phyloP scores from a whole-genome alignment of 2,888 invertebrate genomes.

The Hemicrepidius hirtus region DNA sequence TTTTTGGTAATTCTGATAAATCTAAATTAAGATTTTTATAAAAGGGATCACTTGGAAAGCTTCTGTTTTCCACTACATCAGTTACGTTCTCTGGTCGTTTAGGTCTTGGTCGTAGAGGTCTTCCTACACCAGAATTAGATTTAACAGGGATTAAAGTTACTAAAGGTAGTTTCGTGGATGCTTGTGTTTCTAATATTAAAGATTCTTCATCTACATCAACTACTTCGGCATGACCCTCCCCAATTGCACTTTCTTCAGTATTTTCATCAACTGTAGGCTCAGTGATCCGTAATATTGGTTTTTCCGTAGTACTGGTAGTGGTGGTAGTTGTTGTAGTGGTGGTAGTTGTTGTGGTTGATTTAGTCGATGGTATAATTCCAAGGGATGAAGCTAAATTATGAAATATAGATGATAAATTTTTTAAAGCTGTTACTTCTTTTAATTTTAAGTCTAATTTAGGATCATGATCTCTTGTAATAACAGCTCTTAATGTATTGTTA shows the following conservation, averaged over 20 bases:
- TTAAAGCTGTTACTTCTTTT: constrained; percentile 62
- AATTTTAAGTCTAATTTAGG: constrained; percentile 57
- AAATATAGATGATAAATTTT: constrained; percentile 80
- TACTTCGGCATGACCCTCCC: constrained; percentile 69
- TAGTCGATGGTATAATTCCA: constrained; percentile 66
- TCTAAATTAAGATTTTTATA: constrained; percentile 45
- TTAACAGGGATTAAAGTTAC: constrained; percentile 85
- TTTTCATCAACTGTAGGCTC: constrained; percentile 3
- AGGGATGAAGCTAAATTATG: constrained; percentile 77
- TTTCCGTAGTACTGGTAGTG: neutral
- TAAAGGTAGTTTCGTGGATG: constrained; percentile 69
- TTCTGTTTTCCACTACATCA: constrained; percentile 63
- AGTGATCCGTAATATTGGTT: neutral
- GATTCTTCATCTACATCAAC: constrained; percentile 67
- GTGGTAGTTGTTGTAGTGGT: neutral
- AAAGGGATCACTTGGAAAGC: constrained; percentile 61
- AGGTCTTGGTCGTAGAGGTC: constrained; percentile 81
- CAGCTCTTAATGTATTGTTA: constrained; percentile 79
- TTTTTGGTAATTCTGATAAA: constrained; percentile 37
- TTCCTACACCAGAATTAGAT: constrained; percentile 85
- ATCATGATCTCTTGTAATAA: constrained; percentile 76
- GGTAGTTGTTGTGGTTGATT: neutral
- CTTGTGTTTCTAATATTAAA: constrained; percentile 63
- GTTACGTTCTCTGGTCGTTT: constrained; percentile 68
- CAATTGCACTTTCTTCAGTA: constrained; percentile 54